Percentiles rank a stretch among this genome's conserved stretches.
phyloP scores from a whole-genome alignment of 2,797 vertebrate species.

The Fistularia tabacaria region DNA sequence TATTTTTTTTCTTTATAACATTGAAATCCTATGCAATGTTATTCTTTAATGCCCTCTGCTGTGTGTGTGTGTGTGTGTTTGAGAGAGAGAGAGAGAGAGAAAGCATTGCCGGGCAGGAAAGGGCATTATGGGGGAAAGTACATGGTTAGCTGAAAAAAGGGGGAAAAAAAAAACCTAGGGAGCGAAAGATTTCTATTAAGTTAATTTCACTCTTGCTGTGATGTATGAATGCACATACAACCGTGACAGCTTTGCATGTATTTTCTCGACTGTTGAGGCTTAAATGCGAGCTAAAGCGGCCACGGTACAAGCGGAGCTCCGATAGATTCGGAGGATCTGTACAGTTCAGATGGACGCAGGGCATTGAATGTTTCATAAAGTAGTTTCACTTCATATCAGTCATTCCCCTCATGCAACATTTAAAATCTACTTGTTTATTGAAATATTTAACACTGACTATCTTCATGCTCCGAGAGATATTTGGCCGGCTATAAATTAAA shows the following conservation, averaged over 20 bases:
- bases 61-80: slow-evolving; percentile 11
- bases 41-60: slow-evolving; percentile 22
- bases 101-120: slow-evolving; percentile 11
- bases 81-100: slow-evolving; percentile 21
- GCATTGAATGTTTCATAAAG: slow-evolving; percentile 63
- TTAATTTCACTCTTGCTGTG: slow-evolving; percentile 33
- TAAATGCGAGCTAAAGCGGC: slow-evolving; percentile 41
- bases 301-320: slow-evolving; percentile 1
- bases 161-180: slow-evolving; percentile 5
- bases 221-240: slow-evolving; percentile 37
- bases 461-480: slow-evolving; percentile 38
- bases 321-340: slow-evolving; percentile 25
- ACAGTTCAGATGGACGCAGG: slow-evolving; percentile 44
- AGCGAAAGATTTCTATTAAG: slow-evolving; percentile 32
- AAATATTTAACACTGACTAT: slow-evolving; percentile 68
- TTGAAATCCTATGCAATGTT: slow-evolving; percentile 42
- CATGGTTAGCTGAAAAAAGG: no score
- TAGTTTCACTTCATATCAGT: slow-evolving; percentile 65
- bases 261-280: slow-evolving; percentile 11
- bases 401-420: slow-evolving; percentile 60
- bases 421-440: slow-evolving; percentile 64
- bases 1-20: slow-evolving; percentile 4
- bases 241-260: slow-evolving; percentile 24
- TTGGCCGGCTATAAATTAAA: slow-evolving; percentile 28
- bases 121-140: no score